Percentiles rank a stretch among this genome's conserved stretches.
Conservation (phyloP, 1,140 invertebrate species). For the Drosophila setifemur region DNA sequence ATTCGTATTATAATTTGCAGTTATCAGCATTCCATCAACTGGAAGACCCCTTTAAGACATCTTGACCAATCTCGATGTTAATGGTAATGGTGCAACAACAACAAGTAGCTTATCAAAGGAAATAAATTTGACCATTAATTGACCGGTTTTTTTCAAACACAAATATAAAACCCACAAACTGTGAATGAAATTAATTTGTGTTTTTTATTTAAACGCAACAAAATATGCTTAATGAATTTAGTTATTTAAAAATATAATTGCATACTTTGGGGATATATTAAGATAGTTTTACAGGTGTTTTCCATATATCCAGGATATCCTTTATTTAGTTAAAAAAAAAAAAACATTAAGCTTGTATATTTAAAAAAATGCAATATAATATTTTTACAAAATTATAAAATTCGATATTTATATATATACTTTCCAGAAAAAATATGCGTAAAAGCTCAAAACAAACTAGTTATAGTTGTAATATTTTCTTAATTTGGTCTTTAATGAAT, state of each 20-base stretch:
- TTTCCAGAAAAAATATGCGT: too few species aligned
- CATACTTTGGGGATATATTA: not conserved
- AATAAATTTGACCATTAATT: not conserved
- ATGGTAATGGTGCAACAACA: not conserved
- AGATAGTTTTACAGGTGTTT: too few species aligned
- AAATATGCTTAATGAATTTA: not conserved
- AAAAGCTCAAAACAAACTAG: too few species aligned
- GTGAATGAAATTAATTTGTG: not conserved
- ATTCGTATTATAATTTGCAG: not conserved
- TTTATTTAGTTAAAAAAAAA: too few species aligned
- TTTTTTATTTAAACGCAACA: not conserved
- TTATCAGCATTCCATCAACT: not conserved
- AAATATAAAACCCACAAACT: not conserved
- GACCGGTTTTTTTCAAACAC: conserved; percentile 3
- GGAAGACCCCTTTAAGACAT: not conserved
- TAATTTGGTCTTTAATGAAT: too few species aligned
- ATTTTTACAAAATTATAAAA: too few species aligned
- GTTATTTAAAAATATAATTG: not conserved
- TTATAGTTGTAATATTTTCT: too few species aligned
- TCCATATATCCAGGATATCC: too few species aligned
- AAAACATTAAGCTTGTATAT: too few species aligned
- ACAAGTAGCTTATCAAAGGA: not conserved
- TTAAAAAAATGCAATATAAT: too few species aligned
- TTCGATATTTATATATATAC: too few species aligned
- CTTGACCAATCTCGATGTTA: conserved; percentile 1